Evolutionary conservation across 2,888 invertebrate species (phyloP), one percentile per base, ranked within the genome.

Genomic region (Athalia cordata): DNA sequence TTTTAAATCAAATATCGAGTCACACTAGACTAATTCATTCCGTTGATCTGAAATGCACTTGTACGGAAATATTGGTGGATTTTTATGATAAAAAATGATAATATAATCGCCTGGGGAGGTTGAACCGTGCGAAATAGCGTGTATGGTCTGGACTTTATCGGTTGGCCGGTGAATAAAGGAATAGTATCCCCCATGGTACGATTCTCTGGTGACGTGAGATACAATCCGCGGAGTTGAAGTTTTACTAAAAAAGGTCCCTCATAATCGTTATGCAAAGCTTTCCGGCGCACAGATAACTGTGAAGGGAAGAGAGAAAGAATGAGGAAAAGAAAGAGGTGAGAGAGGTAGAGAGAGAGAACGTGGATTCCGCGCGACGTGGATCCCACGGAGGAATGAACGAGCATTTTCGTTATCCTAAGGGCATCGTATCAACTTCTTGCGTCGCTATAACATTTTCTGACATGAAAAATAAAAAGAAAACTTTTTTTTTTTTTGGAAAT

Each of bases 211-310:
- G 75, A 76, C 74, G 59, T 0, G 57, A 59, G 75, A 76, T 50
- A 62, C 76, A 61, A 77, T 45, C 52, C 59, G 9, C 13, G n/a
- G 72, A 47, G 57, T 57, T 13, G 8, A 43, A 81, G 75, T 79
- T 72, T 79, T 80, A 78, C 77, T 52, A 80, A 81, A 74, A 83
- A 83, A 85, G 86, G 72, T 72, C 72, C 72, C 72, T 84, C 83
- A 86, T 86, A 86, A 85, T 86, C 86, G 83, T 86, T 86, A 86
- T 86, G 86, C 85, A 85, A 86, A 86, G 82, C 83, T 85, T 83
- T 83, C 72, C 59, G 72, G 72, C 57, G 45, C 57, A 72, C 72
- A 57, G 72, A 72, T 72, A 72, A 72, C 59, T 72, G 72, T 59
- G 45, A 72, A 59, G 47, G 13, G 62, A 59, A 29, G 9, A 57